Conservation (phyloP, 1,140 invertebrate species). For the Ceratosolen fusciceps region DNA sequence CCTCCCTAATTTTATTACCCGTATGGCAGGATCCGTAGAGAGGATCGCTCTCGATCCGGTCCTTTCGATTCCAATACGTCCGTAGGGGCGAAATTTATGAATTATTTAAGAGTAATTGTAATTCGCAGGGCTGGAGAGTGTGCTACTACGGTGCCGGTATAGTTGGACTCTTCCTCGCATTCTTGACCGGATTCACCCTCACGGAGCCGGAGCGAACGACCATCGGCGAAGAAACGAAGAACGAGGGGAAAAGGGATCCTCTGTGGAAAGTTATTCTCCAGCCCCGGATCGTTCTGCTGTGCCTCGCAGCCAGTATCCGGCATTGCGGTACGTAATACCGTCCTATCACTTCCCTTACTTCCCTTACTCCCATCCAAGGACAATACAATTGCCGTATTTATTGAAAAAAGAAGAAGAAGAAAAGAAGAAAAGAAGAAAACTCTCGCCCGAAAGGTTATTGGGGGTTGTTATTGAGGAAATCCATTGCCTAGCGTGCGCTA, state of each 20-base stretch:
- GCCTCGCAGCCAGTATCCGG: slow-evolving; percentile 89
- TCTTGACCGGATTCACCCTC: slow-evolving; percentile 82
- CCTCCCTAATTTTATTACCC: no score
- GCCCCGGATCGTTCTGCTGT: slow-evolving; percentile 85
- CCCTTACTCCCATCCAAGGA: no score
- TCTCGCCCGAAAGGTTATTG: no score
- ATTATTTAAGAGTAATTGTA: background rate
- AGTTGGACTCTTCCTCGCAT: slow-evolving; percentile 82
- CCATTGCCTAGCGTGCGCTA: no score
- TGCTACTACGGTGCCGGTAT: slow-evolving; percentile 89
- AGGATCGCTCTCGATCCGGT: no score
- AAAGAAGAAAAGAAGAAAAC: no score
- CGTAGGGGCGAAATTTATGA: no score
- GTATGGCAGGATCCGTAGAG: no score
- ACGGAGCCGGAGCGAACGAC: slow-evolving; percentile 83
- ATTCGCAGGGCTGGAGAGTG: slow-evolving; percentile 85
- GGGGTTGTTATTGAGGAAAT: no score
- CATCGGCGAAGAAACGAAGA: slow-evolving; percentile 75
- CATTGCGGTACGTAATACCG: slow-evolving; percentile 88
- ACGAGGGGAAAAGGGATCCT: slow-evolving; percentile 71
- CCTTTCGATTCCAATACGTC: no score
- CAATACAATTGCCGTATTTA: no score
- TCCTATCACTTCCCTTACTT: background rate
- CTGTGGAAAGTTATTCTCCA: slow-evolving; percentile 83
- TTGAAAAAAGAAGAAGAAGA: no score